Base-by-base conservation (phyloP, 2,888 invertebrate genomes). In the Machimus atricapillus region DNA sequence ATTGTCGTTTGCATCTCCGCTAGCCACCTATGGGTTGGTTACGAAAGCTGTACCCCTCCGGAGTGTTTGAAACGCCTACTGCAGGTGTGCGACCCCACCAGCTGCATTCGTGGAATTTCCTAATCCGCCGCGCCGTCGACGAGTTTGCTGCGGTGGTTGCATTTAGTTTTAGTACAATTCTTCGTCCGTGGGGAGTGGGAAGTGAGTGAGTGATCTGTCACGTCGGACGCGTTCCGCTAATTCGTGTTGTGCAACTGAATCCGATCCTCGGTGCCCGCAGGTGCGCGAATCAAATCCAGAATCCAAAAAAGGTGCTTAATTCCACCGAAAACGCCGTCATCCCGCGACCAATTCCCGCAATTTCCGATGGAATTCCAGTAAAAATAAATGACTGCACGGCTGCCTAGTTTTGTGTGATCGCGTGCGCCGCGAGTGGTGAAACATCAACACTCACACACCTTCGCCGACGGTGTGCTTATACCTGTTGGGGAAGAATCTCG, bases 401-500 rank as follows among this genome's bases (percentile, higher is more conserved):
- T 16, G 52, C 8, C 23, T 66, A 66, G 19, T n/a, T n/a, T 31
- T 66, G 66, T 27, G 27, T 66, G 66, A 66, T 66, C 1, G 23
- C 19, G 23, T 66, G 66, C n/a, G 12, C 27, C 79, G 81, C 81
- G 81, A 58, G n/a, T 81, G 81, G 79, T 79, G 79, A 79, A 27
- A 14, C 34, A 52, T n/a, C n/a, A 52, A 6, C 16, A 56, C 56
- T 14, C 81, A 81, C 16, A 81, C 40, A 66, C 31, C 16, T 7
- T 31, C 31, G 34, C 37, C 37, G 8, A 66, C 14, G 31, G 58
- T 37, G 46, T 37, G 14, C 23, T 8, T 19, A 7, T 7, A 37
- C 37, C 82, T 82, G 82, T 34, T 8, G n/a, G 19, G 27, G n/a
- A n/a, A 82, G 58, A 58, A 82, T 58, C 81, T 14, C n/a, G 56